Percentiles rank a stretch among this genome's conserved stretches.
Evolutionary conservation across 2,797 vertebrate species (phyloP).

Genomic region (Ambastaia sidthimunki): DNA sequence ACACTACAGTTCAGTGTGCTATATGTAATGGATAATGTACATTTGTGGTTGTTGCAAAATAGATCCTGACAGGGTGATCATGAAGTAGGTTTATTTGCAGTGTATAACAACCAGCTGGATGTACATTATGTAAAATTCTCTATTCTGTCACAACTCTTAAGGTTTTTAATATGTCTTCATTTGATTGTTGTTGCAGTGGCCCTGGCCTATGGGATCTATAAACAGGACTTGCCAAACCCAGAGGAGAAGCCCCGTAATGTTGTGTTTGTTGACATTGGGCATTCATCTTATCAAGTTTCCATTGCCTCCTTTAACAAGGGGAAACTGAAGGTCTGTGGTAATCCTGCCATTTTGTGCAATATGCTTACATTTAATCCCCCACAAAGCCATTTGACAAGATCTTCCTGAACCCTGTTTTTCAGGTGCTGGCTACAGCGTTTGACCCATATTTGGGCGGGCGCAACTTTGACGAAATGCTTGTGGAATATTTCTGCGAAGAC

Average conservation of each 20-base stretch:
- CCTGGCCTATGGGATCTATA: conserved; percentile 97
- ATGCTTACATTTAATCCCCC: conserved; percentile 29
- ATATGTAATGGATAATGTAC: too few relatives aligned
- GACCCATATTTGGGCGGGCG: conserved; percentile 90
- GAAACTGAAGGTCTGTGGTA: conserved; percentile 88
- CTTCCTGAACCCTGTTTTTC: conserved; percentile 22
- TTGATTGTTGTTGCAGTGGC: conserved; percentile 80
- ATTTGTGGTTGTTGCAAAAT: too few relatives aligned
- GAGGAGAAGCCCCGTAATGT: conserved; percentile 96
- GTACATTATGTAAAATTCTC: background rate
- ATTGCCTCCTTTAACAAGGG: conserved; percentile 95
- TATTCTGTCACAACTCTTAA: background rate
- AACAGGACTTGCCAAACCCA: conserved; percentile 92
- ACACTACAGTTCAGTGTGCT: too few relatives aligned
- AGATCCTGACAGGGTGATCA: too few relatives aligned
- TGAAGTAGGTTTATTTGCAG: too few relatives aligned
- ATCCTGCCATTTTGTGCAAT: background rate
- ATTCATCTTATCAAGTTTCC: conserved; percentile 95
- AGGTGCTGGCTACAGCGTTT: conserved; percentile 93
- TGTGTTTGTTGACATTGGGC: conserved; percentile 96
- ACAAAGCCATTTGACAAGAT: background rate
- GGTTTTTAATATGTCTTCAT: background rate
- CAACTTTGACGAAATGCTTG: conserved; percentile 90
- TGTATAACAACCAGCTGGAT: too few relatives aligned
- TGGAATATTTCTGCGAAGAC: conserved; percentile 93